Conservation (phyloP, 2,113 vertebrate genomes). For the Uropsilus gracilis region DNA sequence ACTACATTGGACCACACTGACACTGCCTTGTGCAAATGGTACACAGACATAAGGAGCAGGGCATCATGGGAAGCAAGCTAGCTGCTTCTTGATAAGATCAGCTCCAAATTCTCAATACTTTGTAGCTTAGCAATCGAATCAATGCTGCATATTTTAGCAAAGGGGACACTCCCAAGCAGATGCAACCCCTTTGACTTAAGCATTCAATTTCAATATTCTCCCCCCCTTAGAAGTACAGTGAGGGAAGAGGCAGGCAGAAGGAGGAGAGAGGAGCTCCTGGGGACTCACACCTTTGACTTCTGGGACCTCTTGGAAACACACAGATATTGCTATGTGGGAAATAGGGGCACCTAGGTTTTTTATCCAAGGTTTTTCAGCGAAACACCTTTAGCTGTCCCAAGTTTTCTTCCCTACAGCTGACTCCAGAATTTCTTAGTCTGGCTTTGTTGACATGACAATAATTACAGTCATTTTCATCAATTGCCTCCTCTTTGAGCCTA, state of each 20-base stretch:
- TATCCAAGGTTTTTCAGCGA: background rate
- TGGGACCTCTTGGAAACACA: too few relatives aligned
- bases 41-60: background rate
- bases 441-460: conserved; percentile 59
- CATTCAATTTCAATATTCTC: rapidly evolving
- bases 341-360: background rate
- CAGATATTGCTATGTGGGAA: background rate
- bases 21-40: background rate
- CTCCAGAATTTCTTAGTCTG: conserved; percentile 43
- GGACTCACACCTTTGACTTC: background rate
- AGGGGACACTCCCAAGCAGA: background rate
- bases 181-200: rapidly evolving
- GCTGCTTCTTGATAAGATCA: background rate
- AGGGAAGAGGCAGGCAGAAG: background rate
- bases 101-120: background rate
- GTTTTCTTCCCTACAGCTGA: conserved; percentile 1
- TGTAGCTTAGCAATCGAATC: background rate
- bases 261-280: too few relatives aligned
- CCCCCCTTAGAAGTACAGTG: background rate
- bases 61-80: background rate
- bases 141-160: background rate
- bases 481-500: conserved; percentile 54
- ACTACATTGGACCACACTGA: background rate
- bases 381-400: background rate
- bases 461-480: conserved; percentile 70